Evolutionary conservation across 2,797 vertebrate genomes (phyloP).

Genomic region (Diplodus sargus): DNA sequence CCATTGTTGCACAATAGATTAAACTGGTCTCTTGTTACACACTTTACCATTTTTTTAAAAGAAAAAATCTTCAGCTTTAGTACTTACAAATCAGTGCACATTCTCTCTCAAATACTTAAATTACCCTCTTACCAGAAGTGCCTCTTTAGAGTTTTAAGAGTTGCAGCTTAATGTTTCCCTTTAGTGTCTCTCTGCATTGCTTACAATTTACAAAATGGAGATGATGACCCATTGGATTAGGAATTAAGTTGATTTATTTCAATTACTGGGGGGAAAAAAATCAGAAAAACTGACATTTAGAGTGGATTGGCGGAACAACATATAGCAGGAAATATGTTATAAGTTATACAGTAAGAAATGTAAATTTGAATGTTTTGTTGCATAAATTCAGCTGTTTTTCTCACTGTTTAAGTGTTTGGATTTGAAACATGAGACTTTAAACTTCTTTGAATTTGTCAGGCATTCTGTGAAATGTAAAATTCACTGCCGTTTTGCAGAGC

Average conservation of each 20-base stretch:
- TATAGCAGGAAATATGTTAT: neutral
- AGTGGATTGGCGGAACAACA: neutral
- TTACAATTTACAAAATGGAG: neutral
- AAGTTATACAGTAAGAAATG: neutral
- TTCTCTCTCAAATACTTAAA: neutral
- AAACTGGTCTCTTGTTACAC: neutral
- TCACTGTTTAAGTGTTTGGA: no score
- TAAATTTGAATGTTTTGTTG: neutral
- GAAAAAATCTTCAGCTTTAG: neutral
- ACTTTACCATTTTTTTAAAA: neutral
- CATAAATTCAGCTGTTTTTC: neutral
- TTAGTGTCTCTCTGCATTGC: neutral
- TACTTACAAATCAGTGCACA: neutral
- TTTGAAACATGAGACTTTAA: neutral
- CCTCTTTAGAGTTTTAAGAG: neutral
- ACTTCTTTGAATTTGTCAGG: neutral
- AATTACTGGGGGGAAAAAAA: neutral
- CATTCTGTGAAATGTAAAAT: neutral
- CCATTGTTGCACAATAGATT: constrained; percentile 10
- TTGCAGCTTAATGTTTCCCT: neutral
- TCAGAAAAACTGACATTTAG: neutral
- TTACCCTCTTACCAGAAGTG: neutral
- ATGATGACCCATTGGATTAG: neutral
- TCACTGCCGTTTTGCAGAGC: neutral
- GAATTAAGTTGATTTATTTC: neutral